phyloP scores from a whole-genome alignment of 2,797 vertebrate genomes.

The Prunella strophiata region DNA sequence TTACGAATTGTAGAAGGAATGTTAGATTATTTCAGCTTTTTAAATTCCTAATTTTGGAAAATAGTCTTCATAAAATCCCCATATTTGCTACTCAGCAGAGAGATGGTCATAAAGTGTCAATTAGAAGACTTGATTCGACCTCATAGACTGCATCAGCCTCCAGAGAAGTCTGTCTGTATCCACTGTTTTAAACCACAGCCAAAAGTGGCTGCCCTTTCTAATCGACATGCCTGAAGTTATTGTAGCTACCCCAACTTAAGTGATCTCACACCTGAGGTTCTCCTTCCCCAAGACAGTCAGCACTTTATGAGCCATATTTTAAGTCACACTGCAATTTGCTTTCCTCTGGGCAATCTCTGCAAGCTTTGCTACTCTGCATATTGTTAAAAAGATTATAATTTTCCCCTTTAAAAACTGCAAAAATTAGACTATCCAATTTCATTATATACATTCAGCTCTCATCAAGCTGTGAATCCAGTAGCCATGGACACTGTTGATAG shows the following conservation, averaged over 20 bases:
- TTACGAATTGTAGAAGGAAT: neutral
- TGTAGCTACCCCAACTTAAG: neutral
- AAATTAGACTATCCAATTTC: neutral
- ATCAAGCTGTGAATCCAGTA: neutral
- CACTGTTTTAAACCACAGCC: neutral
- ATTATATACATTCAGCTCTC: neutral
- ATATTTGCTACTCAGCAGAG: neutral
- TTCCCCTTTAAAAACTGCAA: neutral
- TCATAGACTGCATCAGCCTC: neutral
- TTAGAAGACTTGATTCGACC: neutral
- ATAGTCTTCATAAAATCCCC: neutral
- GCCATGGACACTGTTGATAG: neutral
- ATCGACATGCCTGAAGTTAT: accelerated
- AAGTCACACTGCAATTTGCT: neutral
- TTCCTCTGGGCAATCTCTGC: neutral
- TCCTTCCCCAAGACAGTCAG: accelerated
- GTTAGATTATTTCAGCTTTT: neutral
- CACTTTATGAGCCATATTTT: neutral
- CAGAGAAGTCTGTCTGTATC: neutral
- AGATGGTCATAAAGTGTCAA: neutral
- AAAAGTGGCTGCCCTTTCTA: neutral
- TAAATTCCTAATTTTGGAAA: neutral
- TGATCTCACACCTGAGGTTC: neutral
- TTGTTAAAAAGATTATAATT: neutral
- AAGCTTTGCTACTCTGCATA: neutral